These are phyloP conservation scores for Ashinkailepas kermadecensis DNA, from an alignment of 2,888 invertebrate genomes.

Conservation along the genomic window DNA sequence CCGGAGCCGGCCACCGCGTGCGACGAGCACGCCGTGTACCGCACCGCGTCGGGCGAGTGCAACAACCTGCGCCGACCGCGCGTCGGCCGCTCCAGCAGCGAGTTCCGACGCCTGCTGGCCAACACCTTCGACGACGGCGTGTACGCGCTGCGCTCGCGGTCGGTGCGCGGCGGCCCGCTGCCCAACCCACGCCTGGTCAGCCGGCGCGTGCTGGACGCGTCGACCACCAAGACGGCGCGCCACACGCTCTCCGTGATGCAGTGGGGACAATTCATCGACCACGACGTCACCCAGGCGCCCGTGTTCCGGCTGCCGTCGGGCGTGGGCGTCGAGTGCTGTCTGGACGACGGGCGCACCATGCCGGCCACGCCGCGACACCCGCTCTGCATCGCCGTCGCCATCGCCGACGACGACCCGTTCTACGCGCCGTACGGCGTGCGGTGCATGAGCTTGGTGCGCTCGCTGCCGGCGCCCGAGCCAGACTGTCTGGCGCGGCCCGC, in stretches of 20 bases:
- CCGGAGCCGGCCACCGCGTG: background rate
- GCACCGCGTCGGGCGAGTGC: background rate
- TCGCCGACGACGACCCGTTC: conserved; percentile 32
- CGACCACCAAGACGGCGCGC: conserved; percentile 25
- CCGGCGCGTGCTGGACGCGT: conserved; percentile 26
- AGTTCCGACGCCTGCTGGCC: background rate
- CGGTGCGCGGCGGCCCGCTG: conserved; percentile 33
- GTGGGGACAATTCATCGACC: conserved; percentile 33
- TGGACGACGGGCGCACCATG: background rate
- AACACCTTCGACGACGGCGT: background rate
- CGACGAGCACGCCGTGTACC: background rate
- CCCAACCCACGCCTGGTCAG: conserved; percentile 36
- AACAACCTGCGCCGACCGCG: background rate
- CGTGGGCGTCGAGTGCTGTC: conserved; percentile 30
- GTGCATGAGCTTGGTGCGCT: conserved; percentile 67
- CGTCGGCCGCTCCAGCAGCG: background rate
- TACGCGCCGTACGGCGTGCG: conserved; percentile 37
- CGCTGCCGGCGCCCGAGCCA: conserved; percentile 57
- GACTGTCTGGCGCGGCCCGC: conserved; percentile 56
- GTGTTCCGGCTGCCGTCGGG: conserved; percentile 31
- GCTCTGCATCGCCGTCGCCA: conserved; percentile 30
- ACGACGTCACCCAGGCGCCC: conserved; percentile 31
- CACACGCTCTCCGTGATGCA: conserved; percentile 31
- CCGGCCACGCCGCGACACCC: conserved; percentile 26
- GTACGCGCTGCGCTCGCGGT: background rate